phyloP scores from a whole-genome alignment of 2,797 vertebrate species.

The Silurus lanzhouensis region DNA sequence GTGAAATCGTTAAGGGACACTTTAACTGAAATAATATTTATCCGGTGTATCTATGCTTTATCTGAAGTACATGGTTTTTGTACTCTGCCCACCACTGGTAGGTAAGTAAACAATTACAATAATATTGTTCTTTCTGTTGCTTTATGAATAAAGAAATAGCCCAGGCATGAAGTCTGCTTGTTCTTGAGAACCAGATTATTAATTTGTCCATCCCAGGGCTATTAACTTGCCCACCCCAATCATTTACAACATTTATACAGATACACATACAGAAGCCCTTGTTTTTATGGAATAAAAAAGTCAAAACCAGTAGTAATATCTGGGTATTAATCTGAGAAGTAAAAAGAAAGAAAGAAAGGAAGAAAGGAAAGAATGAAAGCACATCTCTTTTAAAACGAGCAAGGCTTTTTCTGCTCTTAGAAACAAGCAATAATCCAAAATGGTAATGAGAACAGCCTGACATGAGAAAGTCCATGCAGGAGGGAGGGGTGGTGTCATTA shows the following conservation, averaged over 20 bases:
- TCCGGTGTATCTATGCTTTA: no score
- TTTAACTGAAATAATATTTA: no score
- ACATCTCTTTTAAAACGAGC: background rate
- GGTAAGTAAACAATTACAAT: no score
- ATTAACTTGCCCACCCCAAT: background rate
- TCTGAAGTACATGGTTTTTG: no score
- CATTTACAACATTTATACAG: background rate
- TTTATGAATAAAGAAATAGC: background rate
- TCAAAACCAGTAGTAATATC: background rate
- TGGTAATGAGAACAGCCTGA: conserved; percentile 65
- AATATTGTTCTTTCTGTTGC: background rate
- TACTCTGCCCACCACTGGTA: no score
- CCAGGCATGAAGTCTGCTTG: background rate
- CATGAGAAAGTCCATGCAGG: conserved; percentile 54
- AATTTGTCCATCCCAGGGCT: background rate
- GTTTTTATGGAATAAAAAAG: background rate
- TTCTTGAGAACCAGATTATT: background rate
- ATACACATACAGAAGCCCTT: background rate
- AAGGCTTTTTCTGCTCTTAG: conserved; percentile 11
- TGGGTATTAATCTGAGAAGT: background rate
- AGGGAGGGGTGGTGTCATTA: background rate
- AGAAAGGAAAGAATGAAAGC: conserved; percentile 22
- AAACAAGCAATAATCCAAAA: background rate
- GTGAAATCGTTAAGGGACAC: no score
- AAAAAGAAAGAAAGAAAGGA: background rate